Base-by-base conservation (phyloP, 2,888 invertebrate genomes). In the Ptychoptera albimana region DNA sequence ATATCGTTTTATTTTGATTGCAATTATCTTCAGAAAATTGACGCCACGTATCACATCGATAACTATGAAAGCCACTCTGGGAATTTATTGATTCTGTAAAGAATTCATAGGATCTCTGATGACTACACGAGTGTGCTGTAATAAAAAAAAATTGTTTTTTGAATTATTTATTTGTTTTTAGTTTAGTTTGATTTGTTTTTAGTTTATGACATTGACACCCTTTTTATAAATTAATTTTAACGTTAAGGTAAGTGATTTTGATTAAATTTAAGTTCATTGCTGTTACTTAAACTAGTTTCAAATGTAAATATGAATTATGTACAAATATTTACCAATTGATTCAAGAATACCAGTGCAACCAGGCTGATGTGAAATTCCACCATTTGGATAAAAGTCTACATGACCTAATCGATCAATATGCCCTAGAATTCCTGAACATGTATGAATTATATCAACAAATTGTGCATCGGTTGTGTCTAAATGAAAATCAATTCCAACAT, bases 391-490 rank as follows among this genome's bases (percentile, higher is more conserved):
- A 42, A 42, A 42, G 34, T 42, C 42, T 13, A 35, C 35, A 16
- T 42, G 42, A 3, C 35, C 42, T 7, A 42, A 8, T 7, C 16
- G 34, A 2, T 16, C 14, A 53, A 50, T 75, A 50, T 76, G 73
- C 0, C 82, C 82, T 32, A 75, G 66, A 38, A 74, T 64, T 0
- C 82, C 82, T 1, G 72, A 75, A 52, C 77, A 76, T 1, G 80
- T 80, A 55, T 85, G 84, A 43, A 84, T 78, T 1, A 82, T 72
- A 56, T 84, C 83, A 29, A 79, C 84, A 54, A 82, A 84, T 15
- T 68, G 61, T 0, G 82, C 83, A 57, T 84, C 82, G 2, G 66
- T 70, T 30, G 62, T 61, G 50, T 79, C 79, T 40, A 84, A 63
- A 42, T 70, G 64, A 43, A 69, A 64, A 40, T 65, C 66, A 38